Evolutionary conservation across 2,797 vertebrate species (phyloP).

Genomic region (Schizothorax lantsangensis): DNA sequence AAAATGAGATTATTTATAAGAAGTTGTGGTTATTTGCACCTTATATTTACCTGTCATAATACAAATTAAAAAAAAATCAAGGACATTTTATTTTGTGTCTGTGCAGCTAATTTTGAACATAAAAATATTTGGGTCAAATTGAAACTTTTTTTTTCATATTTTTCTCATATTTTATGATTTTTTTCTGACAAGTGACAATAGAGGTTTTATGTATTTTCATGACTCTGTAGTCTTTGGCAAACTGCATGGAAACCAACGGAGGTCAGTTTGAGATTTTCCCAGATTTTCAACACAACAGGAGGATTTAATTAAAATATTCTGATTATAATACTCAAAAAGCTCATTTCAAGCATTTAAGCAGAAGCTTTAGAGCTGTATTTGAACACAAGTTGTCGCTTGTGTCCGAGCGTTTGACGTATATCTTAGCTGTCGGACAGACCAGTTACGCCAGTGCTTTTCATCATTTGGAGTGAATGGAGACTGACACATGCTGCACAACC

Average conservation of each 20-base stretch:
- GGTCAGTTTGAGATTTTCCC: neutral
- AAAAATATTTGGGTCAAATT: neutral
- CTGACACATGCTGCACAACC: neutral
- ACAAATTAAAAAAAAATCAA: too few relatives aligned
- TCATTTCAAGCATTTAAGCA: neutral
- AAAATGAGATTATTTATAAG: too few relatives aligned
- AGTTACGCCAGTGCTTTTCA: neutral
- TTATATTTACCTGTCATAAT: too few relatives aligned
- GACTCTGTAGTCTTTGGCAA: neutral
- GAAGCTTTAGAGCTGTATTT: neutral
- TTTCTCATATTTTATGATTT: too few relatives aligned
- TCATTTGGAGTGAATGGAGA: constrained; percentile 11
- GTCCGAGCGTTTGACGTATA: neutral
- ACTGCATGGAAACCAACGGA: neutral
- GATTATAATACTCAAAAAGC: neutral
- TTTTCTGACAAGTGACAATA: neutral
- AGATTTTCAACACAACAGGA: neutral
- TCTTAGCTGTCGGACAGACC: neutral
- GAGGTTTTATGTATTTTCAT: neutral
- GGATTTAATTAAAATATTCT: too few relatives aligned
- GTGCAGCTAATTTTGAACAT: neutral
- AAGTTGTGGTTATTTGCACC: neutral
- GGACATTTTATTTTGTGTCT: neutral
- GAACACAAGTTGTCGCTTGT: neutral
- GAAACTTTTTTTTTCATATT: neutral